Evolutionary conservation across 2,797 vertebrate species (phyloP).

Genomic region (Hypotaenidia okinawae): DNA sequence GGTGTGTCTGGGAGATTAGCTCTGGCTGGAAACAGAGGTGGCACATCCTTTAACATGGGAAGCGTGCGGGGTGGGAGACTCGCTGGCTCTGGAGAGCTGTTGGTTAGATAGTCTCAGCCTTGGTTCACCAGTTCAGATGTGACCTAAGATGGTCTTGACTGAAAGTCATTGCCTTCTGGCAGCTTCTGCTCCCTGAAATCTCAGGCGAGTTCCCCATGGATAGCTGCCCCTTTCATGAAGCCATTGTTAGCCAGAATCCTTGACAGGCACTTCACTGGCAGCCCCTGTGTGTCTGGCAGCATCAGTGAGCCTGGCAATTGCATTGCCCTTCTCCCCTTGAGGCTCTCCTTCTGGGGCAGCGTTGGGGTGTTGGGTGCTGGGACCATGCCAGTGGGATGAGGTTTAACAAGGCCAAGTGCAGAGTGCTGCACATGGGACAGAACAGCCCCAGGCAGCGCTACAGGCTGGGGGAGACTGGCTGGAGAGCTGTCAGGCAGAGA

Average conservation of each 20-base stretch:
- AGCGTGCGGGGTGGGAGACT: neutral
- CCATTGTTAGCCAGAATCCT: neutral
- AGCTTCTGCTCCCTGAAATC: slow-evolving; percentile 12
- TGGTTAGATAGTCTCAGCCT: neutral
- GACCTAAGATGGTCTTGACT: neutral
- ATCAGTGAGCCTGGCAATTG: neutral
- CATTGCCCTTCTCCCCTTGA: neutral
- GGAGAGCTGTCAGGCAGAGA: too few species aligned
- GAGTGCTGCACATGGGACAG: too few species aligned
- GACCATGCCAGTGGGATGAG: too few species aligned
- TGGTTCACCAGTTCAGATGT: neutral
- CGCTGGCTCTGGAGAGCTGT: neutral
- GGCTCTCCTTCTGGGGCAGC: neutral
- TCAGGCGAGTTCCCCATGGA: neutral
- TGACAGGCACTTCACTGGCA: neutral
- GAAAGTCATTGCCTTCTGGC: neutral
- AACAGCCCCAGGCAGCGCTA: too few species aligned
- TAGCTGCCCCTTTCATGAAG: neutral
- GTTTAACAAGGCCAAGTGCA: too few species aligned
- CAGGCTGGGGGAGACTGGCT: too few species aligned
- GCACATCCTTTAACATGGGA: neutral
- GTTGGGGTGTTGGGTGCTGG: neutral
- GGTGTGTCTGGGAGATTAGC: neutral
- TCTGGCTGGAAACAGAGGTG: neutral
- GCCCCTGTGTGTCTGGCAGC: neutral